Evolutionary conservation across 2,797 vertebrate species (phyloP).

Genomic region (Sciurus carolinensis): DNA sequence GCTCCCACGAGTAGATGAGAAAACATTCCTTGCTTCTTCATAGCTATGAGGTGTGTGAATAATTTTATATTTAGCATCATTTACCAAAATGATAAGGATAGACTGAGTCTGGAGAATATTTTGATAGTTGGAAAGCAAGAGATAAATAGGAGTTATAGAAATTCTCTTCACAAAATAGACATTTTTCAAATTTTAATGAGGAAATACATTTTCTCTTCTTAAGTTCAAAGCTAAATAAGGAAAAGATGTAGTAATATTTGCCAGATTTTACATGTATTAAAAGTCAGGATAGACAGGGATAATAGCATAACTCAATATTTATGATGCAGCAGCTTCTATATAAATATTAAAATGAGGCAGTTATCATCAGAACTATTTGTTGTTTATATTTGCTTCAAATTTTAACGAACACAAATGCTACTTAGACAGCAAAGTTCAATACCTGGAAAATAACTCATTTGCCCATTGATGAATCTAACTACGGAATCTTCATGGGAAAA

Average conservation of each 20-base stretch:
- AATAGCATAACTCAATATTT: constrained; percentile 76
- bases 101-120: not conserved
- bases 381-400: constrained; percentile 81
- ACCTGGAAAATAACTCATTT: constrained; percentile 74
- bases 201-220: constrained; percentile 71
- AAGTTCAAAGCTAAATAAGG: constrained; percentile 79
- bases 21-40: not conserved
- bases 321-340: constrained; percentile 60
- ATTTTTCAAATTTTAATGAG: constrained; percentile 82
- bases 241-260: constrained; percentile 70
- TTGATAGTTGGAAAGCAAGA: constrained; percentile 24
- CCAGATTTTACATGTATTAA: constrained; percentile 79
- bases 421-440: constrained; percentile 71
- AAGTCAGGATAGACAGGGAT: constrained; percentile 73
- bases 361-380: constrained; percentile 80
- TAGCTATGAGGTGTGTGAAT: not conserved
- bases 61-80: constrained; percentile 63
- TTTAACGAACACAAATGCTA: constrained; percentile 81
- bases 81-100: constrained; percentile 63
- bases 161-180: constrained; percentile 70
- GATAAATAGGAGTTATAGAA: constrained; percentile 23
- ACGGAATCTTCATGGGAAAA: constrained; percentile 40
- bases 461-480: constrained; percentile 64
- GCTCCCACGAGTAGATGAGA: not conserved
- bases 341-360: constrained; percentile 81